These are phyloP conservation scores for Pemphigus obesinymphae DNA, from an alignment of 1,140 invertebrate genomes.

Conservation along the genomic window DNA sequence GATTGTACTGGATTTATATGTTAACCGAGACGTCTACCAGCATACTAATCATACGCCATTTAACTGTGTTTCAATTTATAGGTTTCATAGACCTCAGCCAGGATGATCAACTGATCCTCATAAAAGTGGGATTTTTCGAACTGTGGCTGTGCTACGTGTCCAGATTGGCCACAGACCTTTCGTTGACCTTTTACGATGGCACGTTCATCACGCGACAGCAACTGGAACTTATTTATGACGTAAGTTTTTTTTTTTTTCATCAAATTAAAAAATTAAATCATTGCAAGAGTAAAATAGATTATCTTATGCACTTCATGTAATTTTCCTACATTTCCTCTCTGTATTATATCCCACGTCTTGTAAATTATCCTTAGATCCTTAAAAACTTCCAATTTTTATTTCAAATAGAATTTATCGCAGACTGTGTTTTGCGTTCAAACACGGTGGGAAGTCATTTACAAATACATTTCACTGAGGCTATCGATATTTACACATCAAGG, in stretches of 20 bases:
- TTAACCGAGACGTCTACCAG: neutral
- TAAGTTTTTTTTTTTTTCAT: conserved; percentile 53
- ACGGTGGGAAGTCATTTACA: too few relatives aligned
- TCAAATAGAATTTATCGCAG: too few relatives aligned
- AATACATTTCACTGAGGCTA: too few relatives aligned
- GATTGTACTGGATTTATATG: neutral
- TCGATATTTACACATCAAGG: too few relatives aligned
- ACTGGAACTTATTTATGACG: conserved; percentile 88
- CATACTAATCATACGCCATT: neutral
- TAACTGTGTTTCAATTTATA: conserved; percentile 45
- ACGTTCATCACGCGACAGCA: conserved; percentile 79
- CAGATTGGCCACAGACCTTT: conserved; percentile 71
- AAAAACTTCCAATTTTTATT: too few relatives aligned
- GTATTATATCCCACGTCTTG: too few relatives aligned
- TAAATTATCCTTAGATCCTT: too few relatives aligned
- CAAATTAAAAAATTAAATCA: too few relatives aligned
- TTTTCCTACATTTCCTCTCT: too few relatives aligned
- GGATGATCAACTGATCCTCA: conserved; percentile 89
- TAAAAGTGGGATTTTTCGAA: conserved; percentile 95
- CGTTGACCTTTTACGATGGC: conserved; percentile 89
- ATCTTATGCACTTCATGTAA: too few relatives aligned
- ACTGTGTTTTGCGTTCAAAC: too few relatives aligned
- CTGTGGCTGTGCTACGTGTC: conserved; percentile 87
- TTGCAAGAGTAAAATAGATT: too few relatives aligned
- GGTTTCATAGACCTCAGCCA: conserved; percentile 80